These are phyloP conservation scores for Gila robusta DNA, from an alignment of 2,797 vertebrate species.

Conservation along the genomic window DNA sequence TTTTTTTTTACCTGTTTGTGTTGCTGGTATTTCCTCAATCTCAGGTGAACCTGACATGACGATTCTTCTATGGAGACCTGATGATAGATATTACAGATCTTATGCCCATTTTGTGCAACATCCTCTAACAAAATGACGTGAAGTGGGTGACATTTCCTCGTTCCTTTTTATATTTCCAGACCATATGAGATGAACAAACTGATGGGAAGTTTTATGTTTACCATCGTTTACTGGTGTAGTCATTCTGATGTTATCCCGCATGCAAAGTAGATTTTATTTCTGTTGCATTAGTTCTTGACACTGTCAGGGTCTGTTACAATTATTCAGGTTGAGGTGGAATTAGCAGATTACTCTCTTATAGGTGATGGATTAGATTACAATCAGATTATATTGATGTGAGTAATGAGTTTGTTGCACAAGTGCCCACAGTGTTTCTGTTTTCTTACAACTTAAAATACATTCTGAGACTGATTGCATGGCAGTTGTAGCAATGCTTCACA, in stretches of 20 bases:
- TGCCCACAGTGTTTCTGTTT: not conserved
- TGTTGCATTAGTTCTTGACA: not conserved
- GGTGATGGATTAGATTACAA: constrained; percentile 30
- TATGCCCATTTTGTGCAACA: constrained; percentile 26
- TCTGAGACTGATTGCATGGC: not conserved
- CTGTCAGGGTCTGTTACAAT: constrained; percentile 50
- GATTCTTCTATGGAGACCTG: constrained; percentile 15
- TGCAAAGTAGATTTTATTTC: constrained; percentile 36
- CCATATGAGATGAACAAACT: not conserved
- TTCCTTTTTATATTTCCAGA: not conserved
- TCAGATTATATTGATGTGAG: constrained; percentile 12
- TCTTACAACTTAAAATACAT: not conserved
- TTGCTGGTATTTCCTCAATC: constrained; percentile 61
- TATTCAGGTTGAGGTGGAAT: constrained; percentile 57
- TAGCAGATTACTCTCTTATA: constrained; percentile 55
- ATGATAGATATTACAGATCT: constrained; percentile 3
- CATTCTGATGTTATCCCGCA: constrained; percentile 13
- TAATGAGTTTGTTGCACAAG: not conserved
- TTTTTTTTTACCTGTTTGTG: constrained; percentile 61
- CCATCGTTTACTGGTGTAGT: not conserved
- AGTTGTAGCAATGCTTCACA: not conserved
- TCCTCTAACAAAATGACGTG: not conserved
- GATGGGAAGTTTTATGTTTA: not conserved
- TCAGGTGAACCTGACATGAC: constrained; percentile 59
- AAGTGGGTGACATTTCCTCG: not conserved